A percentile compares a stretch with the other conserved stretches of the same genome.
phyloP scores from a whole-genome alignment of 2,888 invertebrate species.

The Leptinotarsa juncta region DNA sequence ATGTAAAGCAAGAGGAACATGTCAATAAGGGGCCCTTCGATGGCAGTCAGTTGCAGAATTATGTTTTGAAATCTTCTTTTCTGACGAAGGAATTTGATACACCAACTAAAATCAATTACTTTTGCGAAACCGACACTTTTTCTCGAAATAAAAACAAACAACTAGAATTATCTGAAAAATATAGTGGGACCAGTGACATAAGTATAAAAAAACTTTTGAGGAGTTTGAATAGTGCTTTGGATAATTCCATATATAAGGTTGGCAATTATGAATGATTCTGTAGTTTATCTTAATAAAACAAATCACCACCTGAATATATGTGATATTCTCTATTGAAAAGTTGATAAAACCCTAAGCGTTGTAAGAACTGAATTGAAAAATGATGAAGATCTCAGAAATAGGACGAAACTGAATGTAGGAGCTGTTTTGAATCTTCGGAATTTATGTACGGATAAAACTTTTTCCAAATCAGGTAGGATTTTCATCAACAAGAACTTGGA shows the following conservation, averaged over 20 bases:
- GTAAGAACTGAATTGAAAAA: too few relatives aligned
- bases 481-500: too few relatives aligned
- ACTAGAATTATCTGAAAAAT: slow-evolving; percentile 8
- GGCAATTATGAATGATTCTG: slow-evolving; percentile 24
- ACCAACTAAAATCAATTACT: slow-evolving; percentile 27
- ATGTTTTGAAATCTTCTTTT: slow-evolving; percentile 52
- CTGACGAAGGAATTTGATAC: slow-evolving; percentile 55
- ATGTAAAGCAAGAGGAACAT: slow-evolving; percentile 1
- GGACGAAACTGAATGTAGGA: too few relatives aligned
- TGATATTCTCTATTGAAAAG: not conserved
- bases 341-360: too few relatives aligned
- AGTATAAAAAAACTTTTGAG: slow-evolving; percentile 45
- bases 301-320: not conserved
- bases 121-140: slow-evolving; percentile 10
- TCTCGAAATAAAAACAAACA: slow-evolving; percentile 20
- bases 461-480: too few relatives aligned
- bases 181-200: slow-evolving; percentile 25
- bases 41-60: slow-evolving; percentile 37
- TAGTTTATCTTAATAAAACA: not conserved
- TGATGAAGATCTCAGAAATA: too few relatives aligned
- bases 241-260: slow-evolving; percentile 51
- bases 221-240: slow-evolving; percentile 50
- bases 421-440: too few relatives aligned
- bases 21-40: slow-evolving; percentile 29
- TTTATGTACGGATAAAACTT: too few relatives aligned